Evolutionary conservation across 2,888 invertebrate genomes (phyloP).

Genomic region (Phasia obesa): DNA sequence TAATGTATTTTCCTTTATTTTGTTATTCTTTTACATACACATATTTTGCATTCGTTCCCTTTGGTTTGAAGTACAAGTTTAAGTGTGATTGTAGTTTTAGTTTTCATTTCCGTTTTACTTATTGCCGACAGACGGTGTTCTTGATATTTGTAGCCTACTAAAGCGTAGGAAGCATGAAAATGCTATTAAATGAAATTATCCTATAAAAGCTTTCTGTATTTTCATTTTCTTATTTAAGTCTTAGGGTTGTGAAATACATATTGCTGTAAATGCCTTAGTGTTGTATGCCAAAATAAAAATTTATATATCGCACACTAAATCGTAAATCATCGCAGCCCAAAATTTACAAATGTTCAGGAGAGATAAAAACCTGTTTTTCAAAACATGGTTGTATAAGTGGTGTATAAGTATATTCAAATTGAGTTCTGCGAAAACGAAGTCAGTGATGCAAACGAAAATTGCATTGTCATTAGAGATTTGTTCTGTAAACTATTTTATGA

Average conservation of each 20-base stretch:
- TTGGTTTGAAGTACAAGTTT: neutral
- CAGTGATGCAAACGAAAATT: no score
- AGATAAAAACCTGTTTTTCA: no score
- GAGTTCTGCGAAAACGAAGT: no score
- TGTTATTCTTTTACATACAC: neutral
- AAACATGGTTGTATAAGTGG: no score
- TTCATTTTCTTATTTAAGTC: slow-evolving; percentile 15
- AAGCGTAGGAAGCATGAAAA: slow-evolving; percentile 39
- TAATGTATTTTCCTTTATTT: neutral
- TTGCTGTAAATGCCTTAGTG: neutral
- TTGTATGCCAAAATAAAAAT: neutral
- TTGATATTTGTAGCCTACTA: neutral
- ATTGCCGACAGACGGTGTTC: slow-evolving; percentile 1
- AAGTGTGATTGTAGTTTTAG: slow-evolving; percentile 1
- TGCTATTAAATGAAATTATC: slow-evolving; percentile 64
- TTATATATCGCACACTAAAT: no score
- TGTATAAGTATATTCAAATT: no score
- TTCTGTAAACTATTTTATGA: no score
- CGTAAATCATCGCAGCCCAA: no score
- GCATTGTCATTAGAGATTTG: no score
- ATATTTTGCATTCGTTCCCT: slow-evolving; percentile 4
- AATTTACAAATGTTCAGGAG: no score
- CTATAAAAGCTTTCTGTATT: slow-evolving; percentile 57
- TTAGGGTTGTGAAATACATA: neutral
- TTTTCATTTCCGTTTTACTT: slow-evolving; percentile 44